Conservation (phyloP, 2,888 invertebrate genomes). For the Apoderus coryli region DNA sequence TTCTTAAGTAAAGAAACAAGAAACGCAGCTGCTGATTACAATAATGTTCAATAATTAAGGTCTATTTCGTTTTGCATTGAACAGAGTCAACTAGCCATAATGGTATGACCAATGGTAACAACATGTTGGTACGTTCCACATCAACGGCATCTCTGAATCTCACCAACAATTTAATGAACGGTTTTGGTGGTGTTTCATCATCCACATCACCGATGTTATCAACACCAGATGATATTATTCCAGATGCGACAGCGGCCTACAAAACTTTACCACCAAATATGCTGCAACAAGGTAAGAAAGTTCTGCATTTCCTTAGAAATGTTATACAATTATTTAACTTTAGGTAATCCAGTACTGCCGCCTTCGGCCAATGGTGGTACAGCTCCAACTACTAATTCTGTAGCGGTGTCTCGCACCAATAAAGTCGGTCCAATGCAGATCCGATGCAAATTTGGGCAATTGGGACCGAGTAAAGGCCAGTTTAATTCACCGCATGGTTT, state of each 20-base stretch:
- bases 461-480: conserved; percentile 85
- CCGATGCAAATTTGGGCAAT: conserved; percentile 83
- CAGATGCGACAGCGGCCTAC: conserved; percentile 32
- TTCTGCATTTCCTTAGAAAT: no score
- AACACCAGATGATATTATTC: conserved; percentile 33
- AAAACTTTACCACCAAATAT: no score
- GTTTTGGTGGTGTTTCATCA: conserved; percentile 42
- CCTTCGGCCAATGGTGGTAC: conserved; percentile 20
- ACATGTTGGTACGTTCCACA: conserved; percentile 41
- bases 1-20: no score
- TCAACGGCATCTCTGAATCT: conserved; percentile 44
- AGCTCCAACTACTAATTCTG: conserved; percentile 36
- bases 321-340: no score
- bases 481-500: conserved; percentile 97
- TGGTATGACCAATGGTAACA: conserved; percentile 31
- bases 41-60: no score
- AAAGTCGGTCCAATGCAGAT: conserved; percentile 79
- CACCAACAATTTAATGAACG: conserved; percentile 35
- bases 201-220: conserved; percentile 47
- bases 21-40: no score
- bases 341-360: no score
- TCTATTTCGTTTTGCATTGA: no score
- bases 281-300: no score
- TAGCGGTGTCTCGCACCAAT: conserved; percentile 37
- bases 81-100: no score